Base-by-base conservation (phyloP, 23 tunicate species). In the Trididemnum clinides region DNA sequence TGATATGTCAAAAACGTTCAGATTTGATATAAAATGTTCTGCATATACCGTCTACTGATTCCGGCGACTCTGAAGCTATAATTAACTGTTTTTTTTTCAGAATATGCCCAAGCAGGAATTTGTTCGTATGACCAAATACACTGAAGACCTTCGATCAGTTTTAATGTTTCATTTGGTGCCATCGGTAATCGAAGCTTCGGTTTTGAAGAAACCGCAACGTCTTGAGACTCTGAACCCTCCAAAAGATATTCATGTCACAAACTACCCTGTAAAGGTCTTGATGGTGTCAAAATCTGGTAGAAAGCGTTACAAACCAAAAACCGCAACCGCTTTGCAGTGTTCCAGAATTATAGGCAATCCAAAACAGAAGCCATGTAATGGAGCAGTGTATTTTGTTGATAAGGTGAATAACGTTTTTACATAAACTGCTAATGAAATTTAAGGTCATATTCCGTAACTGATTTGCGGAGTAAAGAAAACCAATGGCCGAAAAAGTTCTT, bases 131-230 rank as follows among this genome's bases (percentile, higher is more conserved):
- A 36, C 63, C 15, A 51, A 63, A n/a, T 33, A 88, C 74, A 63
- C 29, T 32, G 91, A 88, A 23, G 79, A 34, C 1, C 62, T 88
- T 34, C 72, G 91, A 27, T 57, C 50, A 57, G 58, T 88, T 36
- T 50, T 88, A 0, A 80, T 64, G 79, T 88, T 78, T 50, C 91
- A 88, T 62, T 27, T 88, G 50, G 71, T 88, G 2, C 91, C 91
- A 6, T 31, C 31, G 3, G 38, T 26, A 27, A 54, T 88, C 20
- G 26, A 77, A 27, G 7, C 18, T 10, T 29, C 32, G 7, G 82
- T 71, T 2, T 37, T 88, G 31, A 57, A 33, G 29, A 26, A 27
- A 35, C 64, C 57, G 22, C 50, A 51, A 29, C 23, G 22, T 27
- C 81, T 88, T 33, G 86, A 72, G 26, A 80, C 91, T 0, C 33